Percentiles rank a stretch among this genome's conserved stretches.
These are phyloP conservation scores for Sesia bembeciformis DNA, from an alignment of 2,888 invertebrate genomes.

Conservation along the genomic window DNA sequence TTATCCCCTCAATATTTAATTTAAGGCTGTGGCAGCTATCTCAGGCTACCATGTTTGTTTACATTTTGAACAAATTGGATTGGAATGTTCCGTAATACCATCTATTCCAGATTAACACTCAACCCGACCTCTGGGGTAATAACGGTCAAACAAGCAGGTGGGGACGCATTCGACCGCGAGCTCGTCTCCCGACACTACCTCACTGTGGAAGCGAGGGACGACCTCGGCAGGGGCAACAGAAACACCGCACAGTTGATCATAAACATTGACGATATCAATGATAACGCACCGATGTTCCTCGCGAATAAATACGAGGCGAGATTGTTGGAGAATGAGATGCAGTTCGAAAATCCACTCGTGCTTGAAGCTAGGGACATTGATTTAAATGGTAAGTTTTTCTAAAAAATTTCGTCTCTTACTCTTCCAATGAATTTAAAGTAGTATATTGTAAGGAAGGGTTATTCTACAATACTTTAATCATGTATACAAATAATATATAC, in stretches of 20 bases:
- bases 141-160: constrained; percentile 84
- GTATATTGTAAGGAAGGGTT: too few relatives aligned
- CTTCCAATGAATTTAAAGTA: too few relatives aligned
- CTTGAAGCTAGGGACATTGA: constrained; percentile 90
- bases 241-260: constrained; percentile 89
- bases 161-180: constrained; percentile 89
- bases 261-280: constrained; percentile 90
- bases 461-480: too few relatives aligned
- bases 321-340: constrained; percentile 85
- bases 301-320: constrained; percentile 88
- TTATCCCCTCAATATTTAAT: too few relatives aligned
- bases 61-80: too few relatives aligned
- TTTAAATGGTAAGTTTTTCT: constrained; percentile 77
- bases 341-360: constrained; percentile 83
- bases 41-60: too few relatives aligned
- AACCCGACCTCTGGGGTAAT: constrained; percentile 89
- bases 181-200: constrained; percentile 87
- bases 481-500: too few relatives aligned
- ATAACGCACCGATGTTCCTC: constrained; percentile 89
- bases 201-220: constrained; percentile 92
- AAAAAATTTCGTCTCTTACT: too few relatives aligned
- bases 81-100: background rate
- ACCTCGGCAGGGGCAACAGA: constrained; percentile 83
- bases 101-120: constrained; percentile 77
- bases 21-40: too few relatives aligned